Conservation (phyloP, 2,113 vertebrate genomes). For the Tapirus terrestris region DNA sequence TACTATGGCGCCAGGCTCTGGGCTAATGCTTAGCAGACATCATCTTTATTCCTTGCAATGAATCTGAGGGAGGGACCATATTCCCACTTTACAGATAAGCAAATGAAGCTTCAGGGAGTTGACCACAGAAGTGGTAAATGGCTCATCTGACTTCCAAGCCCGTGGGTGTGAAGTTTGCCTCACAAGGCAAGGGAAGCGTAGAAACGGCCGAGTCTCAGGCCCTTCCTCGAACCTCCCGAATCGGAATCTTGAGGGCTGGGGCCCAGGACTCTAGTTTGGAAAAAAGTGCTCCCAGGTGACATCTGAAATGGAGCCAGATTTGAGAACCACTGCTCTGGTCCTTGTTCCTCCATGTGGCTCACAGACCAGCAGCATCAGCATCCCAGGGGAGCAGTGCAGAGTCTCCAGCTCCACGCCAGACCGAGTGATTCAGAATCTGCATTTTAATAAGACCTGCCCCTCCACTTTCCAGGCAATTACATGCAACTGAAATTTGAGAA, state of each 20-base stretch:
- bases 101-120: not conserved
- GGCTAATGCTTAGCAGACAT: not conserved
- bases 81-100: not conserved
- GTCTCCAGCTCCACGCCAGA: not conserved
- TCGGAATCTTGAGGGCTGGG: not conserved
- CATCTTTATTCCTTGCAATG: not conserved
- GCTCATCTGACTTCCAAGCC: not conserved
- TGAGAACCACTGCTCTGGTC: not conserved
- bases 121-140: not conserved
- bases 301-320: not conserved
- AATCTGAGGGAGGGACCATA: not conserved
- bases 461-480: too few relatives aligned
- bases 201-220: not conserved
- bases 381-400: not conserved
- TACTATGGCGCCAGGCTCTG: accelerated
- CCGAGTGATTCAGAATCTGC: not conserved
- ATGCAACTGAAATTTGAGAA: not conserved
- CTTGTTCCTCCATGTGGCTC: not conserved
- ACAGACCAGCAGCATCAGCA: accelerated
- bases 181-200: not conserved
- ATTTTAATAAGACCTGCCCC: not conserved
- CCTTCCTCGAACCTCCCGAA: not conserved
- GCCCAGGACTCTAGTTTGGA: not conserved
- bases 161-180: not conserved
- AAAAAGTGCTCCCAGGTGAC: not conserved